Conservation (phyloP, 2,113 vertebrate genomes). For the Halcyon senegalensis region DNA sequence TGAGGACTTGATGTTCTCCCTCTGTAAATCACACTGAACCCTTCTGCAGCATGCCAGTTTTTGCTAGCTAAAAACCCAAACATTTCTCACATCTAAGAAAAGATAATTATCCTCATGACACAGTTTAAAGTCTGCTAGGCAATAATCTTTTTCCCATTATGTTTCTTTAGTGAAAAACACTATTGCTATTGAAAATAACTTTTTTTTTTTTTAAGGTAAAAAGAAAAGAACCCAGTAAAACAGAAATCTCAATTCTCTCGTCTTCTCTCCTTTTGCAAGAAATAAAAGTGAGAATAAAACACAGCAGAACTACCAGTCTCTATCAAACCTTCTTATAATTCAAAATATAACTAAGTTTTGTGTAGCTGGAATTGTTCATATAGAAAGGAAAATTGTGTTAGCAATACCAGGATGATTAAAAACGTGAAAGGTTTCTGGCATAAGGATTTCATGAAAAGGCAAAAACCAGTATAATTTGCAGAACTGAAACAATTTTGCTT, state of each 20-base stretch:
- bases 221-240: neutral
- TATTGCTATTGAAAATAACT: neutral
- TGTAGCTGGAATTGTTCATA: neutral
- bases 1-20: neutral
- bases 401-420: constrained; percentile 1
- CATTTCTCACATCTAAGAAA: neutral
- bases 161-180: neutral
- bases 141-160: neutral
- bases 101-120: neutral
- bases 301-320: neutral
- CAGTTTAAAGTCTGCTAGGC: neutral
- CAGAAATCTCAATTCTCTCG: neutral
- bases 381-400: neutral
- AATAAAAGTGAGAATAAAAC: neutral
- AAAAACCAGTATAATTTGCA: neutral
- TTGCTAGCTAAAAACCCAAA: constrained; percentile 5
- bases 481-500: neutral
- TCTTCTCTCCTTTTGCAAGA: neutral
- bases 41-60: neutral
- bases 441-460: neutral
- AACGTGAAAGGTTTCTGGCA: neutral
- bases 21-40: neutral
- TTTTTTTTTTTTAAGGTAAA: neutral
- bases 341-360: neutral
- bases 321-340: neutral